These are phyloP conservation scores for Helicoverpa zea DNA, from an alignment of 1,140 invertebrate genomes.

Conservation along the genomic window DNA sequence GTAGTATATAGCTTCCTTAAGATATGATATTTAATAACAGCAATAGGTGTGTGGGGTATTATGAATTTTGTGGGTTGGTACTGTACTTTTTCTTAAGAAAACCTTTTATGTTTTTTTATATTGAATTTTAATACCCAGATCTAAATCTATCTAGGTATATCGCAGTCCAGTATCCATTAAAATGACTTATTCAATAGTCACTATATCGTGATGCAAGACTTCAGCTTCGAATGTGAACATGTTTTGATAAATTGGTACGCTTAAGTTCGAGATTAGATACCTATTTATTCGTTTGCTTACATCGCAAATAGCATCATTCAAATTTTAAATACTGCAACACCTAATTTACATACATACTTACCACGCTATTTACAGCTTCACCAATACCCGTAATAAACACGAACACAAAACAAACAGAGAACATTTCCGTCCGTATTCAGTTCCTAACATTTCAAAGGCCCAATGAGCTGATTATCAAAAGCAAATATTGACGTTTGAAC, in stretches of 20 bases:
- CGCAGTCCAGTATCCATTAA: too few species aligned
- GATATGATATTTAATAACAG: constrained; percentile 49
- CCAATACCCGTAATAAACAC: constrained; percentile 1
- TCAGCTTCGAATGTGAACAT: too few species aligned
- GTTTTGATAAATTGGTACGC: too few species aligned
- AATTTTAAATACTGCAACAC: background rate
- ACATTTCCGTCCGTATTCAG: constrained; percentile 3
- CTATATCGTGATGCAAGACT: too few species aligned
- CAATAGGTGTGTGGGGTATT: constrained; percentile 1
- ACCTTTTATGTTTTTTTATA: too few species aligned
- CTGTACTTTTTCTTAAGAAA: too few species aligned
- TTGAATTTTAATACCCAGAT: too few species aligned
- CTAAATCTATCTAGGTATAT: too few species aligned
- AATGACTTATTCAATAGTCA: too few species aligned
- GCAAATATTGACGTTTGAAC: constrained; percentile 76
- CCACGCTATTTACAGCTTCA: background rate
- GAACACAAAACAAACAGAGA: constrained; percentile 9
- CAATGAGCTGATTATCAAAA: constrained; percentile 77
- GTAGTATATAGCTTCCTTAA: constrained; percentile 47
- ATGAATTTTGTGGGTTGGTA: background rate
- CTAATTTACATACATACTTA: background rate
- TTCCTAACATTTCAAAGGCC: constrained; percentile 62
- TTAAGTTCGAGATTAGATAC: too few species aligned
- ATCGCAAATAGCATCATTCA: too few species aligned
- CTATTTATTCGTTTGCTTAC: too few species aligned